Evolutionary conservation across 2,113 vertebrate genomes (phyloP), one percentile per base, ranked within the genome.

Genomic region (Corythornis vintsioides): DNA sequence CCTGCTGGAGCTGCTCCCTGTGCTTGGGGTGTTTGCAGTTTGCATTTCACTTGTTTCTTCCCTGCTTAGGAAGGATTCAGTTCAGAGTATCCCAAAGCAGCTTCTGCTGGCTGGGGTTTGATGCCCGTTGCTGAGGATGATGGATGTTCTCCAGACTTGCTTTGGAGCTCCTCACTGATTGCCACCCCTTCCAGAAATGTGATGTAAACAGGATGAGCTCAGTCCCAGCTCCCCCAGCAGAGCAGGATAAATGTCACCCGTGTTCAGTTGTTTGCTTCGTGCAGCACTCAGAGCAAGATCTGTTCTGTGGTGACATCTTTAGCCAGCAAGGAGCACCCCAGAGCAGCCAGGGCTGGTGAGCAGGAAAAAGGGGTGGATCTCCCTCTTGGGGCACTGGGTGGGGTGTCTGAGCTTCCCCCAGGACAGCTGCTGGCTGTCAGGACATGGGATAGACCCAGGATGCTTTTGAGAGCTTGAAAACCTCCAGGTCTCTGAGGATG

Each of bases 241-340:
- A n/a, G 17, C 2, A 5, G 42, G 57, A 57, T 75, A 69, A 89
- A 89, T 76, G 21, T 60, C 78, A 38, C 48, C 38, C 66, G 38
- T 33, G 16, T 70, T 89, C 71, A 47, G 63, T 74, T 86, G 26
- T 47, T 86, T 81, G 65, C 55, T 91, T 67, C 42, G 91, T 59
- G 55, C 38, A 82, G 71, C 38, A 24, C 0, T 67, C 7, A 2
- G n/a, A 77, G 4, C 5, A 19, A 38, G 38, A 59, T 50, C 21
- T 13, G 3, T 70, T 18, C 43, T 0, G 0, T 7, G 14, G 40
- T 2, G 3, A 72, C 33, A 7, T 8, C 80, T 73, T 52, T 67
- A 48, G 55, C 55, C 67, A 64, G 35, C 8, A 11, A 72, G 52
- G 31, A 84, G 71, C 42, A 25, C 35, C 8, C 3, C 50, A n/a